Evolutionary conservation across 2,113 vertebrate species (phyloP).

Genomic region (Amazona vittata): DNA sequence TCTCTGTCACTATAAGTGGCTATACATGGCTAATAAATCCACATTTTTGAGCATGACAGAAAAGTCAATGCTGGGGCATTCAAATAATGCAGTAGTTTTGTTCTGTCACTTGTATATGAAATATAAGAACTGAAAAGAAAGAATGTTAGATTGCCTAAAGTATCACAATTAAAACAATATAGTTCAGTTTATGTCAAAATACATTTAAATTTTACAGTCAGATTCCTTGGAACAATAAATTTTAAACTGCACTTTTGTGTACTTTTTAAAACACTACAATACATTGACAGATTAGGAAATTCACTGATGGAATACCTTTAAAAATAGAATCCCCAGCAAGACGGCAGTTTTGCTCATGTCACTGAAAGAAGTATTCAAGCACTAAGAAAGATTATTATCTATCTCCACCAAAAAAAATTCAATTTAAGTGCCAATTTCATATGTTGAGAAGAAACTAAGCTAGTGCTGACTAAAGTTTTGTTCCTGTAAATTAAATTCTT

Average conservation of each 20-base stretch:
- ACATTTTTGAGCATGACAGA: constrained; percentile 9
- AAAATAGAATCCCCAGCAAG: neutral
- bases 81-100: neutral
- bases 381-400: neutral
- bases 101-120: constrained; percentile 1
- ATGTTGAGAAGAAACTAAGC: neutral
- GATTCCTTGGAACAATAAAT: neutral
- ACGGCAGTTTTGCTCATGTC: neutral
- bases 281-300: neutral
- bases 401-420: neutral
- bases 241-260: neutral
- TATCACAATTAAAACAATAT: constrained; percentile 45
- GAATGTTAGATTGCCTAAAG: constrained; percentile 30
- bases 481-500: neutral
- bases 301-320: neutral
- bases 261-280: neutral
- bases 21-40: neutral
- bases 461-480: neutral
- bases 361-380: neutral
- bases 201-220: constrained; percentile 47
- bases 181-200: constrained; percentile 31
- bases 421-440: neutral
- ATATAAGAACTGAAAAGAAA: constrained; percentile 33
- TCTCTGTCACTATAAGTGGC: neutral
- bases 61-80: neutral